phyloP scores from a whole-genome alignment of 2,797 vertebrate species.

The Peromyscus melanophrys region DNA sequence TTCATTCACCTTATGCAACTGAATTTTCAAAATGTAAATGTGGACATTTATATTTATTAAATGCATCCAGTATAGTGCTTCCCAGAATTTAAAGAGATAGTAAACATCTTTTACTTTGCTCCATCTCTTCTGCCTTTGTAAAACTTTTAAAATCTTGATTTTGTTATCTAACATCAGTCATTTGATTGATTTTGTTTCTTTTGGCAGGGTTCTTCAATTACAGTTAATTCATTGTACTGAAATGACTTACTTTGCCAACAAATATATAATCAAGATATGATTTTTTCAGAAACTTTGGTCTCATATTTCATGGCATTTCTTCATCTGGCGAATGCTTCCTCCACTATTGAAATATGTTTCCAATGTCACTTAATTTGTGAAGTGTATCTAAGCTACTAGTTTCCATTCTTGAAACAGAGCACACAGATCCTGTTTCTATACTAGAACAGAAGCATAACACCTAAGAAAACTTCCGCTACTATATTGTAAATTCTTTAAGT shows the following conservation, averaged over 20 bases:
- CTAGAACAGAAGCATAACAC: constrained; percentile 17
- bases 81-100: not conserved
- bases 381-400: not conserved
- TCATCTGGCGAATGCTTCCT: constrained; percentile 11
- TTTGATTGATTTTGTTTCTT: constrained; percentile 54
- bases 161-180: constrained; percentile 49
- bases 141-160: constrained; percentile 56
- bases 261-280: constrained; percentile 52
- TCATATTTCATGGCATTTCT: constrained; percentile 43
- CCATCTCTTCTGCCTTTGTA: constrained; percentile 24
- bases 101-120: constrained; percentile 59
- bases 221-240: constrained; percentile 3
- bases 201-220: constrained; percentile 27
- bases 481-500: constrained; percentile 40
- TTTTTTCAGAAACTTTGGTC: not conserved
- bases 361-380: constrained; percentile 41
- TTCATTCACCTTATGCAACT: not conserved
- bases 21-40: constrained; percentile 46
- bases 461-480: not conserved
- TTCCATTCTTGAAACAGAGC: constrained; percentile 6
- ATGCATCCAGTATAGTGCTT: not conserved
- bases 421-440: not conserved
- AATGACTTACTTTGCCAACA: constrained; percentile 50
- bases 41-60: constrained; percentile 30
- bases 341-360: not conserved